These are phyloP conservation scores for Copidosoma floridanum DNA, from an alignment of 1,140 invertebrate genomes.

Conservation along the genomic window DNA sequence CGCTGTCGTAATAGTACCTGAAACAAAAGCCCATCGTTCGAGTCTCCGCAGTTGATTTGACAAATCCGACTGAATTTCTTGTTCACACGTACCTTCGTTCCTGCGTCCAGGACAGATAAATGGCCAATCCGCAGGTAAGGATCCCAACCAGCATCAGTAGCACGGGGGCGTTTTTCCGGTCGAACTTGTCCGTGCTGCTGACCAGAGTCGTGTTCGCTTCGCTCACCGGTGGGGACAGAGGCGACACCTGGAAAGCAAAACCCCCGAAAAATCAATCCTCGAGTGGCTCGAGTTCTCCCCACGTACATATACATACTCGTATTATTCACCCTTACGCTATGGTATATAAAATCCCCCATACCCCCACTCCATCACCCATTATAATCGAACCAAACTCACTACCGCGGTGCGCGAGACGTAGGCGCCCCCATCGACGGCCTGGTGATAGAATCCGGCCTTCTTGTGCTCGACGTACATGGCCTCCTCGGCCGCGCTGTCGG, in stretches of 20 bases:
- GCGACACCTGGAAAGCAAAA: constrained; percentile 44
- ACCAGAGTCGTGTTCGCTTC: constrained; percentile 52
- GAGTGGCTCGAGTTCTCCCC: no score
- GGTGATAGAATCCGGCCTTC: constrained; percentile 42
- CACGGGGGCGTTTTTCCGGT: constrained; percentile 48
- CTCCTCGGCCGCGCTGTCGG: constrained; percentile 39
- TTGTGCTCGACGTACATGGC: constrained; percentile 33
- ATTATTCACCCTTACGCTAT: no score
- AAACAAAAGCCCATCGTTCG: constrained; percentile 8
- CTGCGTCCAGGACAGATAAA: constrained; percentile 52
- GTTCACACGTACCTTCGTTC: constrained; percentile 43
- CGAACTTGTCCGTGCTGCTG: constrained; percentile 49
- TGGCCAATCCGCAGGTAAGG: constrained; percentile 49
- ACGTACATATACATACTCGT: no score
- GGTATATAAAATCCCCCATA: no score
- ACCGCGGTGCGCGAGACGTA: constrained; percentile 55
- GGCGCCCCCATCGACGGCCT: constrained; percentile 50
- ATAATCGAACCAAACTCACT: no score
- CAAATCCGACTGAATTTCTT: background rate
- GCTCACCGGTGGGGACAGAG: constrained; percentile 48
- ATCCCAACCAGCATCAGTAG: constrained; percentile 49
- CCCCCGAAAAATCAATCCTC: constrained; percentile 16
- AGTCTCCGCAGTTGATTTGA: background rate
- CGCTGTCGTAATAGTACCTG: constrained; percentile 54
- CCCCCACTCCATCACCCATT: no score